Percentiles rank a stretch among this genome's conserved stretches.
Evolutionary conservation across 92 coral and sea anemone species (phyloP).

Genomic region (Umimayanthus kanabou): DNA sequence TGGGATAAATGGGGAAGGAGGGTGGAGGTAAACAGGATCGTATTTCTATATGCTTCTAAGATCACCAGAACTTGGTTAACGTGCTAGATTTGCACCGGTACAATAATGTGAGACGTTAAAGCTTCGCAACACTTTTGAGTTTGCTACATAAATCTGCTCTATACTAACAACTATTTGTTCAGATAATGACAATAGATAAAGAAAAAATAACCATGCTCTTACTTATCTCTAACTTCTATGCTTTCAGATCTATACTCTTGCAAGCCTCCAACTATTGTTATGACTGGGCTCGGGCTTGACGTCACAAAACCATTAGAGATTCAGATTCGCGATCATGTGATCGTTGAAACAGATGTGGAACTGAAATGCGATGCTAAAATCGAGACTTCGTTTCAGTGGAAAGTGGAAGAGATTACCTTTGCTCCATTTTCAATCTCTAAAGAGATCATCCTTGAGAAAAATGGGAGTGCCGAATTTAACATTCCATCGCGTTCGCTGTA

Average conservation of each 20-base stretch:
- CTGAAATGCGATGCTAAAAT: not conserved
- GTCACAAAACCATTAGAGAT: not conserved
- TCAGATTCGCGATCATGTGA: not conserved
- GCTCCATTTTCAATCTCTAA: constrained; percentile 24
- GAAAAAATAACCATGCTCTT: too few species aligned
- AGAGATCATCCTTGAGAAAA: constrained; percentile 3
- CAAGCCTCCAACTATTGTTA: not conserved
- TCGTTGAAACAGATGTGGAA: not conserved
- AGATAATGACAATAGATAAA: too few species aligned
- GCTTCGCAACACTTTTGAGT: too few species aligned
- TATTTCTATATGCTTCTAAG: too few species aligned
- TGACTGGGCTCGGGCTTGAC: not conserved
- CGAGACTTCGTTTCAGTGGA: constrained; percentile 32
- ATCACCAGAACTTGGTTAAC: too few species aligned
- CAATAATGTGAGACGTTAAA: too few species aligned
- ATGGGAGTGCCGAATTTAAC: not conserved
- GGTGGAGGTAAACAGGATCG: too few species aligned
- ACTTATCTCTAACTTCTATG: too few species aligned
- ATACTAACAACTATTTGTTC: too few species aligned
- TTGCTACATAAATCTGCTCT: too few species aligned
- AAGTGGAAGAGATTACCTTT: constrained; percentile 13
- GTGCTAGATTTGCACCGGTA: too few species aligned
- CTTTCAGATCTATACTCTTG: constrained; percentile 4
- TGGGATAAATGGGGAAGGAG: too few species aligned
- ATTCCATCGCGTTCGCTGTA: not conserved